Evolutionary conservation across 2,888 invertebrate species (phyloP).

Genomic region (Aleiodes leptofemur): DNA sequence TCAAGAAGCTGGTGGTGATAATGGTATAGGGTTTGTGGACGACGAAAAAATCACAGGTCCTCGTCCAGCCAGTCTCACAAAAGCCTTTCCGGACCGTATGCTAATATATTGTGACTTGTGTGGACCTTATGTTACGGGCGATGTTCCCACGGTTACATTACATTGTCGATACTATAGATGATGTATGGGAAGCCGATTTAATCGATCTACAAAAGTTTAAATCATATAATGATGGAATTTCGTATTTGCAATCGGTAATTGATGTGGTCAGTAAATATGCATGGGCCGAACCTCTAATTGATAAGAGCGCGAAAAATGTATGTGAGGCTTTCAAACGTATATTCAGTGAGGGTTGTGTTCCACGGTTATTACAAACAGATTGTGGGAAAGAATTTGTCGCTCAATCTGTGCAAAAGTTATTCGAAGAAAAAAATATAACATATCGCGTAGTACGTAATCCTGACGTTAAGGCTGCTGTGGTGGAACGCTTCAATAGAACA

Average conservation of each 20-base stretch:
- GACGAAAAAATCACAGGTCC: too few species aligned
- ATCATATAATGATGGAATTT: too few species aligned
- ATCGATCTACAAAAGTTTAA: background rate
- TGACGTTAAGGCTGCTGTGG: too few species aligned
- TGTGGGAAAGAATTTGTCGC: slow-evolving; percentile 54
- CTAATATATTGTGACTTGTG: too few species aligned
- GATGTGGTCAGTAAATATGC: slow-evolving; percentile 56
- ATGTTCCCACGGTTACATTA: slow-evolving; percentile 34
- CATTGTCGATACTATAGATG: slow-evolving; percentile 47
- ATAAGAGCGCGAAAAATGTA: slow-evolving; percentile 43
- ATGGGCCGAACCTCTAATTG: slow-evolving; percentile 49
- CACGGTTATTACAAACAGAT: slow-evolving; percentile 52
- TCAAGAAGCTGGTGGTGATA: too few species aligned
- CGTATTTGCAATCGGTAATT: slow-evolving; percentile 52
- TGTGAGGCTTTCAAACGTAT: slow-evolving; percentile 1
- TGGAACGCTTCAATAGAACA: too few species aligned
- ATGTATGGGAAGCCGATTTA: slow-evolving; percentile 46
- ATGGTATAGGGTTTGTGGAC: too few species aligned
- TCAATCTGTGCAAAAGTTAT: slow-evolving; percentile 42
- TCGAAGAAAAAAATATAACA: slow-evolving; percentile 59
- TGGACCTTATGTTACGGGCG: too few species aligned
- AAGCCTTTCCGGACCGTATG: too few species aligned
- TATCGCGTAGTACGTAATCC: slow-evolving; percentile 49
- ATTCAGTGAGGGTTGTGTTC: slow-evolving; percentile 22
- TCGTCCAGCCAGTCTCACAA: too few species aligned